Base-by-base conservation (phyloP, 23 tunicate species). In the Botrylloides violaceus region DNA sequence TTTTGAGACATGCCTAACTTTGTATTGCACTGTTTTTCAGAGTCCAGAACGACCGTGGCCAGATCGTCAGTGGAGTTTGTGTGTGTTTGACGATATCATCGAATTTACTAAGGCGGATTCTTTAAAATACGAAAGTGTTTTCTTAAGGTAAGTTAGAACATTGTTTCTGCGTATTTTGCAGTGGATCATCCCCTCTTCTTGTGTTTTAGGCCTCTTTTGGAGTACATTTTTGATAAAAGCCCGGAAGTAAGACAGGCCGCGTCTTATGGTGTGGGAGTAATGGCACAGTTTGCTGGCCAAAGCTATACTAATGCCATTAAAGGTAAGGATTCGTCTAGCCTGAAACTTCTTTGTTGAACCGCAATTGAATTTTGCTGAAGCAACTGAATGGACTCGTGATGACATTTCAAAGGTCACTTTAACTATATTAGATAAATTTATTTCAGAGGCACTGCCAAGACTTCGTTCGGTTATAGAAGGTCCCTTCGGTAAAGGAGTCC, bases 211-310 rank as follows among this genome's bases (percentile, higher is more conserved):
- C 97, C 81, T 4, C 32, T 90, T 58, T 36, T 90, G 48, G 71
- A 63, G 2, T 90, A 90, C 75, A 24, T 90, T 9, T 76, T 77
- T 49, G 97, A 90, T 49, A 73, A 58, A 4, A 71, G 65, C 33
- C 85, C 91, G 4, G 93, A 94, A 74, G 98, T 95, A 25, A 70
- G 99, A 28, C 99, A 95, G 87, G 99, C 99, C 0, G 90, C 99
- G 1, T 80, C 99, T 4, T 95, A 95, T 61, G 99, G 99, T 0
- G 78, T 95, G 36, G 99, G 99, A 24, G 84, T 95, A 6, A 82
- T 95, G 90, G 99, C 96, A 1, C n/a, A 56, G 58, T 64, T 33
- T 73, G 96, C 96, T 3, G 71, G 79, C 9, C 77, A 82, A 33
- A 58, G 75, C 1, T 90, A 72, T 65, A 80, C 85, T 29, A 81